These are phyloP conservation scores for Orchesella cincta DNA, from an alignment of 1,140 invertebrate species.

Conservation along the genomic window DNA sequence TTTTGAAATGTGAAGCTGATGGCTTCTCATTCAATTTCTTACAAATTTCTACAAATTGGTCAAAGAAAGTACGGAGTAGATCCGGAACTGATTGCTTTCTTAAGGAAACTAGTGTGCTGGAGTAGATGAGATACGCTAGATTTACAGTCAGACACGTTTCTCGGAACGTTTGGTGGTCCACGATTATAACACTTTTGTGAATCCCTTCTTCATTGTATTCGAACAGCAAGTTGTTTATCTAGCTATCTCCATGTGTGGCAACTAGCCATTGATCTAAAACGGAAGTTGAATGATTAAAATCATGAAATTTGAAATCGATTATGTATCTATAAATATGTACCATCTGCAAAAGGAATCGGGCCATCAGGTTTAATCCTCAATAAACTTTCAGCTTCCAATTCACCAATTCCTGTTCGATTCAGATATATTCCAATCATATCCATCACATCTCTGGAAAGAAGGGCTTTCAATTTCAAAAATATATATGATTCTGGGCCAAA, in stretches of 20 bases:
- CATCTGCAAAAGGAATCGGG: background rate
- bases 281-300: background rate
- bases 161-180: slow-evolving; percentile 41
- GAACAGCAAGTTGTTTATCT: slow-evolving; percentile 56
- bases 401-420: background rate
- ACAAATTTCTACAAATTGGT: background rate
- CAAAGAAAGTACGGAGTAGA: background rate
- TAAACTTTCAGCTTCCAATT: background rate
- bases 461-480: background rate
- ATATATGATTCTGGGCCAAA: background rate
- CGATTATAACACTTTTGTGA: slow-evolving; percentile 50
- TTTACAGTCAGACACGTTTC: slow-evolving; percentile 41
- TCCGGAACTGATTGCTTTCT: slow-evolving; percentile 1
- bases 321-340: slow-evolving; percentile 31
- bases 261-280: background rate
- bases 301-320: background rate
- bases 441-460: background rate
- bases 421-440: background rate
- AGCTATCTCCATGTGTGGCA: slow-evolving; percentile 61
- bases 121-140: slow-evolving; percentile 39
- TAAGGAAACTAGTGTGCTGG: slow-evolving; percentile 35
- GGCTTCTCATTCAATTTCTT: background rate
- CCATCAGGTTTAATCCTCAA: background rate
- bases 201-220: slow-evolving; percentile 58
- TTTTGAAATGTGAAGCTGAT: background rate